phyloP scores from a whole-genome alignment of 2,888 invertebrate genomes.

The Ernsta delagoae region DNA sequence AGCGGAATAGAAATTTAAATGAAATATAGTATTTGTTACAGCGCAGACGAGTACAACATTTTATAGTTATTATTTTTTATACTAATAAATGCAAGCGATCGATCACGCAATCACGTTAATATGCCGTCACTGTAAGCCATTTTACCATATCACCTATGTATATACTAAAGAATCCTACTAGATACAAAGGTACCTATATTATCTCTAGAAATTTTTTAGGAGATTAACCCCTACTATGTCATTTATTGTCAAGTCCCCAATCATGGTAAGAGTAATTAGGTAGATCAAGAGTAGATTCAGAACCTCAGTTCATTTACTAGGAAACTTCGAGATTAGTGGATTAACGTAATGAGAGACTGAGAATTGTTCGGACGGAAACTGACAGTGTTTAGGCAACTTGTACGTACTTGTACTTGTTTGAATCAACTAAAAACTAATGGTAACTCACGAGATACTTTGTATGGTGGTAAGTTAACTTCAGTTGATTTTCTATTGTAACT shows the following conservation, averaged over 20 bases:
- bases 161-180: too few species aligned
- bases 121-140: too few species aligned
- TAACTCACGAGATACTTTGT: too few species aligned
- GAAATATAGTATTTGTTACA: background rate
- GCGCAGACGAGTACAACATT: background rate
- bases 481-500: too few species aligned
- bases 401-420: background rate
- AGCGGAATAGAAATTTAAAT: background rate
- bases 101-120: too few species aligned
- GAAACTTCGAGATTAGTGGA: slow-evolving; percentile 4
- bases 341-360: background rate
- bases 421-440: background rate
- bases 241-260: background rate
- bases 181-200: too few species aligned
- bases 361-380: background rate
- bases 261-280: background rate
- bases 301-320: background rate
- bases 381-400: background rate
- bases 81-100: too few species aligned
- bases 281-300: slow-evolving; percentile 1
- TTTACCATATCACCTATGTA: too few species aligned
- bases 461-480: too few species aligned
- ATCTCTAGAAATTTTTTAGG: background rate
- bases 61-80: too few species aligned
- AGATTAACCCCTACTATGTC: too few species aligned